These are phyloP conservation scores for Apodemia mormo DNA, from an alignment of 2,888 invertebrate species.

Conservation along the genomic window DNA sequence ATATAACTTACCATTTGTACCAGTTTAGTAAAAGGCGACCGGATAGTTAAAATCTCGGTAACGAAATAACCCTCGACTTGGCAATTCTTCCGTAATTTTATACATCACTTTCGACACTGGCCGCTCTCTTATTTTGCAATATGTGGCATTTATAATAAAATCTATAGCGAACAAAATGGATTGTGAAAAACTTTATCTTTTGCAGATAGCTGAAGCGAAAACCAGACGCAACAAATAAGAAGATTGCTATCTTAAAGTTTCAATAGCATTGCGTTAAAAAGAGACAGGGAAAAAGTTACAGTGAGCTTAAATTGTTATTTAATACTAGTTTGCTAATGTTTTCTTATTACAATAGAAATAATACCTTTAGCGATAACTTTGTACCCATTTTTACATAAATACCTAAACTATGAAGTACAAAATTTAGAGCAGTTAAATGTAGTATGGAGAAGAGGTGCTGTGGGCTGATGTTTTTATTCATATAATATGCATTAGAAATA, in stretches of 20 bases:
- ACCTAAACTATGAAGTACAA: no score
- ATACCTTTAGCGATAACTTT: no score
- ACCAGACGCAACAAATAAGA: conserved; percentile 4
- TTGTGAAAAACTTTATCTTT: conserved; percentile 7
- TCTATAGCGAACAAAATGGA: conserved; percentile 2
- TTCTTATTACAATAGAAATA: no score
- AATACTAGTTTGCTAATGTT: background rate
- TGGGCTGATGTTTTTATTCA: no score
- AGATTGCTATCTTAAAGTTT: background rate
- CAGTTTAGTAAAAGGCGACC: conserved; percentile 1
- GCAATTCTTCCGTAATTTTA: conserved; percentile 16
- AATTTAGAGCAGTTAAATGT: no score
- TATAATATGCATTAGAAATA: no score
- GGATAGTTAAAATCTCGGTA: conserved; percentile 14
- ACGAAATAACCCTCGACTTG: conserved; percentile 14
- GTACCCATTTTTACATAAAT: no score
- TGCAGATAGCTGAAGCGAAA: background rate
- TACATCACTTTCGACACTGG: conserved; percentile 12
- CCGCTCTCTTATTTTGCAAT: conserved; percentile 5
- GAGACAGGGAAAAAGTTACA: no score
- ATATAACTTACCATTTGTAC: background rate
- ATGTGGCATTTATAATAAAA: background rate
- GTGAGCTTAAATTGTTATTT: background rate
- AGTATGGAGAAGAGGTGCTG: no score
- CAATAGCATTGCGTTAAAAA: background rate